Base-by-base conservation (phyloP, 2,888 invertebrate species). In the Ophonus ardosiacus region DNA sequence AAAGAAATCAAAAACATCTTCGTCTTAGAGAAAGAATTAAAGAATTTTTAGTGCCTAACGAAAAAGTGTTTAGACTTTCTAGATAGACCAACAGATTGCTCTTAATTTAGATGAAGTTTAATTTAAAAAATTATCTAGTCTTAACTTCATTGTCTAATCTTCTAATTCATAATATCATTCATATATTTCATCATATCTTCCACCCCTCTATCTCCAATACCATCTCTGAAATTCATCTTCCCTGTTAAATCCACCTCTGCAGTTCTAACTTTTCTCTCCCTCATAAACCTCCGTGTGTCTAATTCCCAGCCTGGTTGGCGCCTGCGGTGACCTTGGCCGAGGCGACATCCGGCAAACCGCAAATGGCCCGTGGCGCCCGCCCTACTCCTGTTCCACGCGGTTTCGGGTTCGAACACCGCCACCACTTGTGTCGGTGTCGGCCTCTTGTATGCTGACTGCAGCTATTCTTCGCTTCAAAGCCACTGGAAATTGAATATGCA, bases 231-330 rank as follows among this genome's bases (percentile, higher is more conserved):
- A 13, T 51, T 51, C 13, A 51, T 13, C 13, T 51, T 51, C 43
- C 0, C 10, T 2, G 43, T 31, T 31, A 31, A 31, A 31, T 51
- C 43, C 43, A 51, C 43, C 43, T 13, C 43, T 51, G 43, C 5
- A 31, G 31, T 31, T 10, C 10, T 51, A 51, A 51, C 43, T 51
- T 51, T 51, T 51, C 43, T 51, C 43, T 51, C 43, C 43, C 43
- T 57, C 85, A 80, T 85, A 85, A 85, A 85, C 43, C 31, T 57
- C 15, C 59, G 88, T 89, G 90, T 88, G 89, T 90, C 89, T 90
- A 90, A 90, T 90, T 90, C 90, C 88, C 87, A 90, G 90, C 89
- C 90, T 86, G 86, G 85, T 86, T 89, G 90, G 90, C 90, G 90
- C 90, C 90, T 86, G 85, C 80, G 59, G 86, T 88, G 89, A 88